Percentiles rank a stretch among this genome's conserved stretches.
These are phyloP conservation scores for Teleogryllus oceanicus DNA, from an alignment of 2,888 invertebrate genomes.

Conservation along the genomic window DNA sequence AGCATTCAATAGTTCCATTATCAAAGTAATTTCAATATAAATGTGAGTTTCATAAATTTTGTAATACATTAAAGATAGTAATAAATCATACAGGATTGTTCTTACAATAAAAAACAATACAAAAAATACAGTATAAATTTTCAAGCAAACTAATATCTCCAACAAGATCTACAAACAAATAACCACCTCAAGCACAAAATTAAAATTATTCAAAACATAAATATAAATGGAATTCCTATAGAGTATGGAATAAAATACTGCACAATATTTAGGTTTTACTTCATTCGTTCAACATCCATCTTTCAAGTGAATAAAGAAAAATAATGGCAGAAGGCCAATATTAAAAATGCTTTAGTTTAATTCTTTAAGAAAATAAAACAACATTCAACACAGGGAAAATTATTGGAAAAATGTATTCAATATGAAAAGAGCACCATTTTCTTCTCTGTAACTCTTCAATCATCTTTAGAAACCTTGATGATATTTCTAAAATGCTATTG, in stretches of 20 bases:
- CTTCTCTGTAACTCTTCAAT: background rate
- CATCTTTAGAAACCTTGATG: background rate
- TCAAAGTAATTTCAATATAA: conserved; percentile 1
- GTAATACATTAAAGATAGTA: too few relatives aligned
- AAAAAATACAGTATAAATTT: background rate
- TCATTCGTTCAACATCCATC: background rate
- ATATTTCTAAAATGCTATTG: too few relatives aligned
- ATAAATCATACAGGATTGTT: too few relatives aligned
- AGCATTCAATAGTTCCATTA: background rate
- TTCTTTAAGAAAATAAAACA: background rate
- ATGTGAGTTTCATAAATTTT: background rate
- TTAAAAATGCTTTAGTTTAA: too few relatives aligned
- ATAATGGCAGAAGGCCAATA: background rate
- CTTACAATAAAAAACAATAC: background rate
- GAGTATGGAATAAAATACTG: conserved; percentile 18
- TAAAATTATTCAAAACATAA: conserved; percentile 2
- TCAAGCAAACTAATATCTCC: background rate
- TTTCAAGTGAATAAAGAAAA: background rate
- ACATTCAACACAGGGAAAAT: background rate
- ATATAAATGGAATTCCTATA: conserved; percentile 9
- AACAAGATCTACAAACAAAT: background rate
- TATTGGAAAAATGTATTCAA: background rate
- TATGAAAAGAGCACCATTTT: conserved; percentile 1
- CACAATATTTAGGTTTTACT: background rate
- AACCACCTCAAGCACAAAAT: background rate